A percentile compares a stretch with the other conserved stretches of the same genome.
phyloP scores from a whole-genome alignment of 1,140 invertebrate species.

The Lordiphosa collinella region DNA sequence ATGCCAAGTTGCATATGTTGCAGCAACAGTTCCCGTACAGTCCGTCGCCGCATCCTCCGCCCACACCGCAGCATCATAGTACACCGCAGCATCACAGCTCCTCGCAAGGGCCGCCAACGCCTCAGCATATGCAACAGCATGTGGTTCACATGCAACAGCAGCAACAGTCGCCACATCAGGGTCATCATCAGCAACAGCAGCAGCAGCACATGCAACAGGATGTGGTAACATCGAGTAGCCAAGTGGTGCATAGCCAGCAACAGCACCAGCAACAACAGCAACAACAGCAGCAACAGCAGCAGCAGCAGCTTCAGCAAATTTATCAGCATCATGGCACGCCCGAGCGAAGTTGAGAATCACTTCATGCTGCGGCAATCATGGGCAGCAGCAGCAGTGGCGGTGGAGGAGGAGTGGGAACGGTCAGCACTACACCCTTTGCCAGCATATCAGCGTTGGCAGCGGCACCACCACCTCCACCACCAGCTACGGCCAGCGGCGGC shows the following conservation, averaged over 20 bases:
- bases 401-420: slow-evolving; percentile 5
- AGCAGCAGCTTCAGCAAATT: slow-evolving; percentile 78
- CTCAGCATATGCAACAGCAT: slow-evolving; percentile 77
- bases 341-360: slow-evolving; percentile 80
- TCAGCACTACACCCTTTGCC: slow-evolving; percentile 50
- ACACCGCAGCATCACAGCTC: slow-evolving; percentile 68
- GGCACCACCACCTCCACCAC: slow-evolving; percentile 24
- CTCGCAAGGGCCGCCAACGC: slow-evolving; percentile 67
- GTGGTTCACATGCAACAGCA: slow-evolving; percentile 75
- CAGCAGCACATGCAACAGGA: slow-evolving; percentile 72
- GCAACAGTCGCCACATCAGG: slow-evolving; percentile 56
- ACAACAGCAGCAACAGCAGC: slow-evolving; percentile 23
- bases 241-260: slow-evolving; percentile 60
- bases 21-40: slow-evolving; percentile 79
- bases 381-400: slow-evolving; percentile 46
- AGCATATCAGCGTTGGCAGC: slow-evolving; percentile 53
- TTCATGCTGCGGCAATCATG: slow-evolving; percentile 67
- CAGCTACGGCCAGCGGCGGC: slow-evolving; percentile 33
- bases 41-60: slow-evolving; percentile 76
- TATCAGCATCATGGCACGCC: slow-evolving; percentile 79
- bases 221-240: slow-evolving; percentile 74
- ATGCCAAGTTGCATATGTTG: slow-evolving; percentile 79
- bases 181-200: slow-evolving; percentile 60
- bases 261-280: slow-evolving; percentile 41
- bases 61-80: slow-evolving; percentile 66